Percentiles rank a stretch among this genome's conserved stretches.
Evolutionary conservation across 2,797 vertebrate genomes (phyloP).

Genomic region (Sebastes vulpes): DNA sequence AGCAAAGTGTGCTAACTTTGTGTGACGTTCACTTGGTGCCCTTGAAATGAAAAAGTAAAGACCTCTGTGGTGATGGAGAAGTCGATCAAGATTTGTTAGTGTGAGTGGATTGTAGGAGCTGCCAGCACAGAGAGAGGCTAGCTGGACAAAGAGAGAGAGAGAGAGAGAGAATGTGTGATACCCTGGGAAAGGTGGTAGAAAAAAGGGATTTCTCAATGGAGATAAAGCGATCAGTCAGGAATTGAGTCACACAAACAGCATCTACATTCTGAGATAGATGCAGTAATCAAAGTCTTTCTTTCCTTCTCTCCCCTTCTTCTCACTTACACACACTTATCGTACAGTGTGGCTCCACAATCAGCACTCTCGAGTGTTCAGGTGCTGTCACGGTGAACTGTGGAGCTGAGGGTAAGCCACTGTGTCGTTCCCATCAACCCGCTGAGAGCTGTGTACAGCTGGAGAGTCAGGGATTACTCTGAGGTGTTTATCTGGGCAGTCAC

Average conservation of each 20-base stretch:
- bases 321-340: background rate
- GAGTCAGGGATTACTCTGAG: background rate
- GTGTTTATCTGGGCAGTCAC: constrained; percentile 4
- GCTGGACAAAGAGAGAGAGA: background rate
- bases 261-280: background rate
- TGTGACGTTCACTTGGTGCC: background rate
- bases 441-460: background rate
- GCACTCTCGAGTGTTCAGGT: constrained; percentile 9
- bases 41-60: constrained; percentile 16
- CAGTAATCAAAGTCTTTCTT: background rate
- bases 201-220: background rate
- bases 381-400: background rate
- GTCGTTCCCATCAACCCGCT: background rate
- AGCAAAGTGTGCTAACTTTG: background rate
- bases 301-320: background rate
- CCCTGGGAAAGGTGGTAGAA: background rate
- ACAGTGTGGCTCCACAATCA: background rate
- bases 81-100: background rate
- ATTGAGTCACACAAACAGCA: background rate
- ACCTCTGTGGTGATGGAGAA: constrained; percentile 3
- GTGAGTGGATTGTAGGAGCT: background rate
- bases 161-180: background rate
- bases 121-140: background rate
- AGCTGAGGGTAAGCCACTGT: constrained; percentile 5
- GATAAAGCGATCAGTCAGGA: background rate